Conservation (phyloP, 2,113 vertebrate species). For the Agapornis roseicollis region DNA sequence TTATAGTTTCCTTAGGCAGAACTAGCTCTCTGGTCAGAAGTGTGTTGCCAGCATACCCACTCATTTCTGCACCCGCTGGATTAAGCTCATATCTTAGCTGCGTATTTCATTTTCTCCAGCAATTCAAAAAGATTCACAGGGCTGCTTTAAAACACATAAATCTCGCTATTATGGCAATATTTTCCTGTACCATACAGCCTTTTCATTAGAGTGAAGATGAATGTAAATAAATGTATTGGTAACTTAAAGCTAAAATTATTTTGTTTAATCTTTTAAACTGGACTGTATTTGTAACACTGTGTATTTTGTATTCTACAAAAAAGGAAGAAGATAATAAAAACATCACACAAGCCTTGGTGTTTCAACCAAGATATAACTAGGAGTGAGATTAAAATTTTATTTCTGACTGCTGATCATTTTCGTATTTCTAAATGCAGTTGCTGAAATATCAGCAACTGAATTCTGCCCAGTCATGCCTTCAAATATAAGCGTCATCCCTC, state of each 20-base stretch:
- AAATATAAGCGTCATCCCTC: neutral
- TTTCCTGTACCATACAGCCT: neutral
- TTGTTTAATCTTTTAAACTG: neutral
- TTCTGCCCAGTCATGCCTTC: neutral
- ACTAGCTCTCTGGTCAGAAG: neutral
- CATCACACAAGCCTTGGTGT: neutral
- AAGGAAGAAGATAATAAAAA: neutral
- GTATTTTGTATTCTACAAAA: neutral
- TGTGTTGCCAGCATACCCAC: neutral
- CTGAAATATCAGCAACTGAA: neutral
- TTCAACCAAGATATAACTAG: neutral
- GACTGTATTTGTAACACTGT: neutral
- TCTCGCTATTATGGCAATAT: neutral
- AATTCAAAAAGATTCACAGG: neutral
- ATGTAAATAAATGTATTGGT: neutral
- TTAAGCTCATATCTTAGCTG: neutral
- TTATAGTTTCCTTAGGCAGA: constrained; percentile 5
- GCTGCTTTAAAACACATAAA: neutral
- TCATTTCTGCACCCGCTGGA: neutral
- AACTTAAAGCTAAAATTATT: neutral
- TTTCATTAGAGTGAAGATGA: neutral
- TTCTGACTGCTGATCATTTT: neutral
- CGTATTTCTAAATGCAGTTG: neutral
- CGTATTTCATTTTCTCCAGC: neutral
- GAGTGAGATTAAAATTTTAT: neutral